phyloP scores from a whole-genome alignment of 2,888 invertebrate species.

The Phragmatobia fuliginosa region DNA sequence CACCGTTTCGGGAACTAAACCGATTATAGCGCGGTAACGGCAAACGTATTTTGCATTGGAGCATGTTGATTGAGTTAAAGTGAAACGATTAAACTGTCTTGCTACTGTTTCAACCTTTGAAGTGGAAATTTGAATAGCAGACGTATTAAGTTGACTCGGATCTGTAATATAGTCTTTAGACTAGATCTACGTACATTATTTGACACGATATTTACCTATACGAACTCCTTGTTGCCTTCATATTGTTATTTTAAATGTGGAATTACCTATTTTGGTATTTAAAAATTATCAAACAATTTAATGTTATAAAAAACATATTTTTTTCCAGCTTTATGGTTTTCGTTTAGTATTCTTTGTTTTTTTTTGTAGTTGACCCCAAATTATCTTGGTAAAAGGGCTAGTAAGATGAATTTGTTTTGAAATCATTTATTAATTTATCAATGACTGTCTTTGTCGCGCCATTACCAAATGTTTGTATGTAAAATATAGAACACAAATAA shows the following conservation, averaged over 20 bases:
- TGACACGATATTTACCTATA: neutral
- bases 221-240: neutral
- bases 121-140: slow-evolving; percentile 38
- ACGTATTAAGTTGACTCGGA: slow-evolving; percentile 18
- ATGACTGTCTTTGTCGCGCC: too few relatives aligned
- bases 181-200: neutral
- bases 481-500: neutral
- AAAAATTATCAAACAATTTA: too few relatives aligned
- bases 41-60: slow-evolving; percentile 68
- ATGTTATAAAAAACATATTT: too few relatives aligned
- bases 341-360: too few relatives aligned
- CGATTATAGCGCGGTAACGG: slow-evolving; percentile 47
- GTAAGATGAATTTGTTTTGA: too few relatives aligned
- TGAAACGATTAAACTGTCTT: slow-evolving; percentile 62
- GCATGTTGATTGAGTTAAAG: slow-evolving; percentile 62
- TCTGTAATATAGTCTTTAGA: neutral
- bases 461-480: too few relatives aligned
- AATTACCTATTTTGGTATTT: neutral
- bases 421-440: too few relatives aligned
- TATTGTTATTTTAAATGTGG: neutral
- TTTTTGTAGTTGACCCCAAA: too few relatives aligned
- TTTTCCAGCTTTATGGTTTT: too few relatives aligned
- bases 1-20: slow-evolving; percentile 41
- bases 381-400: too few relatives aligned
- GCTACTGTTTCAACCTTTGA: slow-evolving; percentile 43